Conservation (phyloP, 2,888 invertebrate species). For the Chymomyza fuscimana region DNA sequence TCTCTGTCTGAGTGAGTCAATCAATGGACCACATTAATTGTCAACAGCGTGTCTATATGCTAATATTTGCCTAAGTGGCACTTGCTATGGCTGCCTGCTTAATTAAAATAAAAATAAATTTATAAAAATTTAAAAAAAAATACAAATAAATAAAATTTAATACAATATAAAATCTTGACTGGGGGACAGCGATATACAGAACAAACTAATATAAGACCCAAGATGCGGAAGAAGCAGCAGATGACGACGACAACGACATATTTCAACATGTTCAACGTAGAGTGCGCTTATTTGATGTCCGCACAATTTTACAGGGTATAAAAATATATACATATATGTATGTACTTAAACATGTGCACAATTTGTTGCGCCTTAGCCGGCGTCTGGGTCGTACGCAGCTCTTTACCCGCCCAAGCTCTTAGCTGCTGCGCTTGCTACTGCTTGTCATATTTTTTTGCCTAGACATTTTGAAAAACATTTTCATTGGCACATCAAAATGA, state of each 20-base stretch:
- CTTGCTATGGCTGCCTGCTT: slow-evolving; percentile 17
- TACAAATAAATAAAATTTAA: background rate
- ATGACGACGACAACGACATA: slow-evolving; percentile 18
- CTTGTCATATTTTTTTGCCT: slow-evolving; percentile 9
- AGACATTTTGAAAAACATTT: slow-evolving; percentile 38
- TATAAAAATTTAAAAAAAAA: background rate
- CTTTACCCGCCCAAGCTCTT: background rate
- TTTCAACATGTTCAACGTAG: slow-evolving; percentile 45
- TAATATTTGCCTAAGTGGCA: slow-evolving; percentile 34
- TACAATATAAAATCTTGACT: background rate
- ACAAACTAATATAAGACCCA: too few species aligned
- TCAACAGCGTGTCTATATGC: slow-evolving; percentile 17
- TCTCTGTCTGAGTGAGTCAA: slow-evolving; percentile 35
- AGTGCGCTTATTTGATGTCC: slow-evolving; percentile 33
- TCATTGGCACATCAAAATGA: slow-evolving; percentile 57
- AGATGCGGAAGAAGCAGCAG: background rate
- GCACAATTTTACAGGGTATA: background rate
- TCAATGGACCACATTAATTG: slow-evolving; percentile 49
- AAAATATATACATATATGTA: background rate
- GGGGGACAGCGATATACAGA: too few species aligned
- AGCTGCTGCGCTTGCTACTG: too few species aligned
- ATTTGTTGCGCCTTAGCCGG: slow-evolving; percentile 22
- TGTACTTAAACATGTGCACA: slow-evolving; percentile 35
- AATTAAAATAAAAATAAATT: slow-evolving; percentile 25
- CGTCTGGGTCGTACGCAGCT: background rate